These are phyloP conservation scores for Argyra leucocephala DNA, from an alignment of 2,888 invertebrate genomes.

Conservation along the genomic window DNA sequence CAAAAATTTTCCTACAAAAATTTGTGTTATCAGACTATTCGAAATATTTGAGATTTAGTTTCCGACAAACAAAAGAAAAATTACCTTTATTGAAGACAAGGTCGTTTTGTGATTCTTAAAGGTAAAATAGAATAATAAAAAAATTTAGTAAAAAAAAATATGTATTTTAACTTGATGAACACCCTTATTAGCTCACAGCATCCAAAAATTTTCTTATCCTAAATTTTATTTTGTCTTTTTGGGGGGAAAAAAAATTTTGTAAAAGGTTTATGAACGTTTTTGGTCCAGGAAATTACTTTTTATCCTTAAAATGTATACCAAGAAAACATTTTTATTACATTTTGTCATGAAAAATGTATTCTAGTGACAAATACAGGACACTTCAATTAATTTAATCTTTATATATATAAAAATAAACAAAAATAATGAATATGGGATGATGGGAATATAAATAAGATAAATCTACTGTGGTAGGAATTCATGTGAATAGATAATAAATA, in stretches of 20 bases:
- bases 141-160: neutral
- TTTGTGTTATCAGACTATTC: no score
- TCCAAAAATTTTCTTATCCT: no score
- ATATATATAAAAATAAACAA: neutral
- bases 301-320: neutral
- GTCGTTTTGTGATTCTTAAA: neutral
- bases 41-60: neutral
- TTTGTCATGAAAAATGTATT: slow-evolving; percentile 9
- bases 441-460: no score
- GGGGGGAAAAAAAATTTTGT: no score
- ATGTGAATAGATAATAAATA: no score
- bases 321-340: neutral
- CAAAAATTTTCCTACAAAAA: no score
- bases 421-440: neutral
- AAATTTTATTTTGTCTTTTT: no score
- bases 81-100: neutral
- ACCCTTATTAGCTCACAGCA: no score
- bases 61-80: neutral
- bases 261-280: neutral
- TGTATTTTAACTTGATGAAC: neutral
- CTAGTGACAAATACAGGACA: slow-evolving; percentile 5
- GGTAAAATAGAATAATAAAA: neutral
- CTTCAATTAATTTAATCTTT: slow-evolving; percentile 9
- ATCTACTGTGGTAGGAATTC: no score
- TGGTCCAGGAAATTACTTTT: neutral